Conservation (phyloP, 2,888 invertebrate genomes). For the Timandra comae region DNA sequence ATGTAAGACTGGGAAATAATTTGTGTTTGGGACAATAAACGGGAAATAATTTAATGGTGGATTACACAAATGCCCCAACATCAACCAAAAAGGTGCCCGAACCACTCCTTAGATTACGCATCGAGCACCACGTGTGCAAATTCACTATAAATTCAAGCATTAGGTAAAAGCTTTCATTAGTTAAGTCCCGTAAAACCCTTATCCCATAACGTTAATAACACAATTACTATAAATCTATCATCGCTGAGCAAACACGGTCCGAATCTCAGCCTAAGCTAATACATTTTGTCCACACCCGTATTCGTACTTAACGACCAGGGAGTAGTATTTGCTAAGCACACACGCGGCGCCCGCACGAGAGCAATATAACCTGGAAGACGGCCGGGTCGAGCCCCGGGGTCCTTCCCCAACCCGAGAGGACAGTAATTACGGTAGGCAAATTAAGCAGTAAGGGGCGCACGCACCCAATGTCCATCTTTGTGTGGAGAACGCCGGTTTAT, state of each 20-base stretch:
- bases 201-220: conserved; percentile 77
- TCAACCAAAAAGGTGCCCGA: conserved; percentile 7
- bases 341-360: conserved; percentile 71
- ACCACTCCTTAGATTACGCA: conserved; percentile 41
- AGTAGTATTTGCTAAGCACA: conserved; percentile 73
- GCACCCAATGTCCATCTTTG: conserved; percentile 65
- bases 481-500: conserved; percentile 63
- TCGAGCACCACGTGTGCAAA: conserved; percentile 59
- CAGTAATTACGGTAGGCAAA: conserved; percentile 79
- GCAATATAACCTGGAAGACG: conserved; percentile 74
- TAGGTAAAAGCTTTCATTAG: conserved; percentile 73
- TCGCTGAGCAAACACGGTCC: conserved; percentile 73
- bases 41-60: too few species aligned
- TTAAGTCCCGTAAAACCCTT: conserved; percentile 76
- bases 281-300: conserved; percentile 77
- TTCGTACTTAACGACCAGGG: conserved; percentile 74
- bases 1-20: conserved; percentile 14
- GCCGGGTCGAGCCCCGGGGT: conserved; percentile 64
- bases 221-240: conserved; percentile 78
- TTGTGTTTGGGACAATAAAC: too few species aligned
- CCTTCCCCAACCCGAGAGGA: conserved; percentile 71
- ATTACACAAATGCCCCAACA: conserved; percentile 1
- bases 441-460: conserved; percentile 75
- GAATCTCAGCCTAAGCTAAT: conserved; percentile 77
- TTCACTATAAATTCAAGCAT: conserved; percentile 69